Percentiles rank a stretch among this genome's conserved stretches.
These are phyloP conservation scores for Rotaria magnacalcarata DNA, from an alignment of 2,888 invertebrate genomes.

Conservation along the genomic window DNA sequence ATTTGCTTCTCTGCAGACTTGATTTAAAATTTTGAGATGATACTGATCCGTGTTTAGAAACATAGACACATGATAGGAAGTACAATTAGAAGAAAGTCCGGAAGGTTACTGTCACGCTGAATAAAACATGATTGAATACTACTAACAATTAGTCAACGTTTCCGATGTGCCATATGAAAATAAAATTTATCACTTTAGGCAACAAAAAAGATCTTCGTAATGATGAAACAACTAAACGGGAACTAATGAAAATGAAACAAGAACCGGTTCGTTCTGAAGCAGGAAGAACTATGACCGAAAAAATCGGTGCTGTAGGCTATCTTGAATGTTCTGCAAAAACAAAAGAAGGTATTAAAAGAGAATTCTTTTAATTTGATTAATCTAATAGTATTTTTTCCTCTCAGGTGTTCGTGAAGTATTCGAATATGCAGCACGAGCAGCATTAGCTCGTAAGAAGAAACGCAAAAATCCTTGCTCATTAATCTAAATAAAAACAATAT, in stretches of 20 bases:
- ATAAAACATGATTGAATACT: too few species aligned
- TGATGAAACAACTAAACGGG: slow-evolving; percentile 60
- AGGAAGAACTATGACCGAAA: slow-evolving; percentile 93
- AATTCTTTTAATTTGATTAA: background rate
- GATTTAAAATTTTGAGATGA: too few species aligned
- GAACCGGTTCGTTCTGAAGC: slow-evolving; percentile 95
- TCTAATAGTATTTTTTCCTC: background rate
- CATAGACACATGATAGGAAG: too few species aligned
- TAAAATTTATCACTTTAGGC: slow-evolving; percentile 55
- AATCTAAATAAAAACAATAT: background rate
- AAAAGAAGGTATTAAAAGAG: slow-evolving; percentile 73
- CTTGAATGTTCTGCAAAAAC: slow-evolving; percentile 69
- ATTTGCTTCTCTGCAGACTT: too few species aligned
- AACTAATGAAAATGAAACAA: slow-evolving; percentile 92
- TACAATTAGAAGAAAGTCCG: too few species aligned
- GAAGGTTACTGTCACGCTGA: too few species aligned
- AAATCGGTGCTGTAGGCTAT: slow-evolving; percentile 86
- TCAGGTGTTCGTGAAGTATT: slow-evolving; percentile 83
- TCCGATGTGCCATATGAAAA: too few species aligned
- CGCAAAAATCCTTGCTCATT: background rate
- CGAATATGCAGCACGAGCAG: slow-evolving; percentile 95
- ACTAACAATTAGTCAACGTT: too few species aligned
- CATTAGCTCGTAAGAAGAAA: slow-evolving; percentile 63
- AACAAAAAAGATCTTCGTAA: slow-evolving; percentile 60
- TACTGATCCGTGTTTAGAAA: too few species aligned